A percentile compares a stretch with the other conserved stretches of the same genome.
These are phyloP conservation scores for Mesitornis unicolor DNA, from an alignment of 2,113 vertebrate genomes.

Conservation along the genomic window DNA sequence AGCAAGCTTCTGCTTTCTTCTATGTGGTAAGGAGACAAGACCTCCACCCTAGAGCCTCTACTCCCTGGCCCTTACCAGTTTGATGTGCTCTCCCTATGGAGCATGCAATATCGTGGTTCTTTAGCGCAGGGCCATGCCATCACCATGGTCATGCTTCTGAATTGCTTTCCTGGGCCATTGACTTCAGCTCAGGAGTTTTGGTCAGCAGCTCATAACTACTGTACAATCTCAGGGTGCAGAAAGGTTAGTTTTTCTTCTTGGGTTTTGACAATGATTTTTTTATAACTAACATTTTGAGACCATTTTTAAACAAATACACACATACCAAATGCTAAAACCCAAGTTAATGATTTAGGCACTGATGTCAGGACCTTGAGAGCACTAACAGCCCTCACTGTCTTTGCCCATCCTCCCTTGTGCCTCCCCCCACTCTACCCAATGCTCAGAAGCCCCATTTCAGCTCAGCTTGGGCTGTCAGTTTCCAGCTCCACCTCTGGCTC, in stretches of 20 bases:
- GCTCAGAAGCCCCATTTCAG: not conserved
- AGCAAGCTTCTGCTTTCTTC: not conserved
- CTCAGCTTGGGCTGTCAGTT: not conserved
- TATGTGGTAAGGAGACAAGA: accelerated
- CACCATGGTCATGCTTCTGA: accelerated
- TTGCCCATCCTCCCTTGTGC: not conserved
- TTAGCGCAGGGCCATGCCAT: not conserved
- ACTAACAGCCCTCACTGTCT: not conserved
- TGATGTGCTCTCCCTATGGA: not conserved
- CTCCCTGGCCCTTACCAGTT: not conserved
- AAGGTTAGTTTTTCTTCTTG: not conserved
- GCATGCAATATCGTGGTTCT: accelerated
- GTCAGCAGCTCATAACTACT: not conserved
- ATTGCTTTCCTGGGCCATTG: not conserved
- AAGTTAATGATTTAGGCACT: not conserved
- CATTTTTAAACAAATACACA: not conserved
- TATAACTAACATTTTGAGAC: not conserved
- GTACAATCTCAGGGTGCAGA: accelerated
- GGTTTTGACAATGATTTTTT: not conserved
- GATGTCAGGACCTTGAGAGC: not conserved
- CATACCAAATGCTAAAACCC: not conserved
- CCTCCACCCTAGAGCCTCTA: not conserved
- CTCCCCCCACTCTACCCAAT: not conserved
- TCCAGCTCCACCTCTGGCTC: not conserved
- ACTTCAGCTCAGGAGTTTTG: not conserved